Conservation (phyloP, 2,797 vertebrate genomes). For the Pseudochirops cupreus region DNA sequence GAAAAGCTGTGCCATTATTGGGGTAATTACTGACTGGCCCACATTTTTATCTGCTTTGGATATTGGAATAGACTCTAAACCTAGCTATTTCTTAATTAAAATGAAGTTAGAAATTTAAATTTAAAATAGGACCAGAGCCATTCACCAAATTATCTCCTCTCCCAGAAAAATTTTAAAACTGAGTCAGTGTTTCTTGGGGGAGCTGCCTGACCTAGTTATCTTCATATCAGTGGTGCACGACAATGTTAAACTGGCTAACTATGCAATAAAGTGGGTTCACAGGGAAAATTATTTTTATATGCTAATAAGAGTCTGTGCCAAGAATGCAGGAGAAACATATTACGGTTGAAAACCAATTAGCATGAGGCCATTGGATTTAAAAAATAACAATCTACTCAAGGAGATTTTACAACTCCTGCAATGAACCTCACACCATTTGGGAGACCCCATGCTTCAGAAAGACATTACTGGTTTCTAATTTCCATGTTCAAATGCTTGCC, state of each 20-base stretch:
- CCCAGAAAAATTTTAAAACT: constrained; percentile 30
- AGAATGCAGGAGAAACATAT: constrained; percentile 40
- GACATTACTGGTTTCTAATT: constrained; percentile 16
- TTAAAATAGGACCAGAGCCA: constrained; percentile 55
- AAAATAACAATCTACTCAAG: constrained; percentile 34
- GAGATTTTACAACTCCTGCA: constrained; percentile 5
- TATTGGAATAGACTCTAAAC: constrained; percentile 41
- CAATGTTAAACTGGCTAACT: constrained; percentile 37
- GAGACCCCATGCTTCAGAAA: neutral
- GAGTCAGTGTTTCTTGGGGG: constrained; percentile 20
- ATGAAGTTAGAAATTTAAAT: constrained; percentile 37
- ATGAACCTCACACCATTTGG: neutral
- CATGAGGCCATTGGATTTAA: neutral
- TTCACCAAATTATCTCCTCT: constrained; percentile 58
- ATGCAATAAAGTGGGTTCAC: constrained; percentile 37
- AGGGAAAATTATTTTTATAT: constrained; percentile 41
- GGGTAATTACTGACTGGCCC: constrained; percentile 35
- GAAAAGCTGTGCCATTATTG: constrained; percentile 43
- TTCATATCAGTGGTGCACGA: neutral
- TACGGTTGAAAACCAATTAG: constrained; percentile 44
- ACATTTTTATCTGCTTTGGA: constrained; percentile 6
- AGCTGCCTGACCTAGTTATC: constrained; percentile 6
- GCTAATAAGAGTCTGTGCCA: constrained; percentile 48
- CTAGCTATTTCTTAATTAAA: constrained; percentile 63
- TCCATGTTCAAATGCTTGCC: constrained; percentile 20